These are phyloP conservation scores for Rhadinocentrus ornatus DNA, from an alignment of 2,797 vertebrate species.

Conservation along the genomic window DNA sequence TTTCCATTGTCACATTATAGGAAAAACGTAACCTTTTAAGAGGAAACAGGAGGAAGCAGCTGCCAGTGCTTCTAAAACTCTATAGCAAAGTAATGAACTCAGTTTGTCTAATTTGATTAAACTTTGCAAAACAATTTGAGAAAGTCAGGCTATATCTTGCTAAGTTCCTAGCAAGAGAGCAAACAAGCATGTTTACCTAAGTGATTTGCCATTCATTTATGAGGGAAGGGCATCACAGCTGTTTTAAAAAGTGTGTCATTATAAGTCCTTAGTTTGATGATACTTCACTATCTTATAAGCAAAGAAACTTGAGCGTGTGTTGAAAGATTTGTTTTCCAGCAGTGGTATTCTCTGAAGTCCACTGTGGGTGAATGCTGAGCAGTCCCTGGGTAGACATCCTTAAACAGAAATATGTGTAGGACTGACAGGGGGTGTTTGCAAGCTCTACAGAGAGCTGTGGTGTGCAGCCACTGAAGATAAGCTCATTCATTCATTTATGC, in stretches of 20 bases:
- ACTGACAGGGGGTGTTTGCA: constrained; percentile 36
- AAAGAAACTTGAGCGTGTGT: constrained; percentile 35
- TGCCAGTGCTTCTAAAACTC: constrained; percentile 2
- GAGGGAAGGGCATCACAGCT: not conserved
- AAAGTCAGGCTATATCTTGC: not conserved
- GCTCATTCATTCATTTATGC: constrained; percentile 72
- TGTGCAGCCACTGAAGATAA: constrained; percentile 43
- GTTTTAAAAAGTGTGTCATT: not conserved
- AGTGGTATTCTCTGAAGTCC: constrained; percentile 48
- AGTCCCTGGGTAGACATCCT: constrained; percentile 54
- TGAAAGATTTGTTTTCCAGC: constrained; percentile 35
- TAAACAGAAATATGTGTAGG: constrained; percentile 58
- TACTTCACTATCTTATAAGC: constrained; percentile 3
- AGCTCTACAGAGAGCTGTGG: constrained; percentile 25
- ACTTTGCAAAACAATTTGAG: not conserved
- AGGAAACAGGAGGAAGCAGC: constrained; percentile 9
- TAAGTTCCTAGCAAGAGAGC: not conserved
- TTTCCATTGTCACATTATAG: constrained; percentile 35
- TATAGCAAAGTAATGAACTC: not conserved
- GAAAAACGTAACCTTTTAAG: constrained; percentile 6
- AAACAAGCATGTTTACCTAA: not conserved
- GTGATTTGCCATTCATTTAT: not conserved
- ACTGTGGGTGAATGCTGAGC: constrained; percentile 24
- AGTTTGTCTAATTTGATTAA: not conserved
- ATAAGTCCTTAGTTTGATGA: constrained; percentile 2